Base-by-base conservation (phyloP, 2,113 vertebrate genomes). In the Tautogolabrus adspersus region DNA sequence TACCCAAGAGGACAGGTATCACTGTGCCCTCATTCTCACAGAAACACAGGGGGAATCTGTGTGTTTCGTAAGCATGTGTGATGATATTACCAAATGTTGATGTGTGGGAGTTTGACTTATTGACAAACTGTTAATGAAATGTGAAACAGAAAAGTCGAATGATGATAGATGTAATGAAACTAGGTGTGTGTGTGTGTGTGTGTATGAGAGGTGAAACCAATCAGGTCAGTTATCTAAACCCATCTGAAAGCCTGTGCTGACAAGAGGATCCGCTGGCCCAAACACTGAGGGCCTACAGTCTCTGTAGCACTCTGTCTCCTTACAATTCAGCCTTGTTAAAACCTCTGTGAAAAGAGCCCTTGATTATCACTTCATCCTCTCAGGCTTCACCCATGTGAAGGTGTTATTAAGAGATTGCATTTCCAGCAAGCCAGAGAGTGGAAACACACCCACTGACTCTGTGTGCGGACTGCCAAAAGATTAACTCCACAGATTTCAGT, bases 321-420 rank as follows among this genome's bases (percentile, higher is more conserved):
- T 84, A 88, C 91, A 91, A 90, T 91, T 79, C 82, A 80, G 75
- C 88, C 81, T 79, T 87, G 88, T 88, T 80, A 71, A 44, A 1
- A 75, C 71, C 74, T 72, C 76, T 57, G 51, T 77, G 75, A 92
- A 91, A 84, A 83, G 79, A 85, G 79, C 70, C 71, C 83, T 90
- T 88, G 90, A 88, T 90, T 83, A 89, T 89, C 84, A 21, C 73
- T 81, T 72, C 80, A 84, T 84, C 86, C 81, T 87, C 82, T 85
- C 86, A 56, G 76, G 77, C 79, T 78, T 80, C 61, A 77, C 52
- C 71, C 83, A 62, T 83, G 86, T 86, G 82, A 90, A 90, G 86
- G 81, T 82, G 73, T 89, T 86, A 91, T 92, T 90, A 87, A 89
- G 84, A 87, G 86, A 89, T 81, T 85, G 88, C 51, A 59, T 93